Evolutionary conservation across 35 echinoderm and acorn worm genomes (phyloP).

Genomic region (Ophioderma brevispina): DNA sequence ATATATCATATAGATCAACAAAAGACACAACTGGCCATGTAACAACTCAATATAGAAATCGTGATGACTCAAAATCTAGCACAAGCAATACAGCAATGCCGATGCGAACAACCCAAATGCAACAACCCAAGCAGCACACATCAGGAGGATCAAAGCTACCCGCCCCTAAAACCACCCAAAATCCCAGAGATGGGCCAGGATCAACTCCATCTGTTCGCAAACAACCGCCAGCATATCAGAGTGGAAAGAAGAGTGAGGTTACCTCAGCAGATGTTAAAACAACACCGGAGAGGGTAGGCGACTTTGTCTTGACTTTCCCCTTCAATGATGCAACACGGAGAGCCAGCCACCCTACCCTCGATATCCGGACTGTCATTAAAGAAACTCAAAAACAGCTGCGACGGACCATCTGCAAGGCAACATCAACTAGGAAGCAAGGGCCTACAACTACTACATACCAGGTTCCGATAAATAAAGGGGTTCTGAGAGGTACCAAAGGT

Average conservation of each 20-base stretch:
- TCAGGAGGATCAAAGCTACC: slow-evolving; percentile 13
- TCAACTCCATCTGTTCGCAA: background rate
- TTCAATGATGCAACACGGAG: slow-evolving; percentile 77
- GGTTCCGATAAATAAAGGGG: background rate
- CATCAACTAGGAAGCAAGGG: slow-evolving; percentile 27
- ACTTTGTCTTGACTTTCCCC: slow-evolving; percentile 80
- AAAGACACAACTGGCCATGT: background rate
- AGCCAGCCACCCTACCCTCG: slow-evolving; percentile 64
- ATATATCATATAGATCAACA: background rate
- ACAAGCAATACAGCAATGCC: background rate
- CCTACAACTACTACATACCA: background rate
- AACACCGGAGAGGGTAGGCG: slow-evolving; percentile 57
- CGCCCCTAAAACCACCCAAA: background rate
- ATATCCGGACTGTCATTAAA: slow-evolving; percentile 72
- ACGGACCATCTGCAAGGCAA: slow-evolving; percentile 54
- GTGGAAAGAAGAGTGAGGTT: background rate
- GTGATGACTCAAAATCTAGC: background rate
- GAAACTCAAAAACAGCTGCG: slow-evolving; percentile 83
- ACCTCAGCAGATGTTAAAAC: background rate
- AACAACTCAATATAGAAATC: background rate
- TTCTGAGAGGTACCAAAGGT: background rate
- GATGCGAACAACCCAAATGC: background rate
- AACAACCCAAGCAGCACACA: background rate
- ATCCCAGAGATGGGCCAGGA: slow-evolving; percentile 10
- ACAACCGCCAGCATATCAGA: background rate